Conservation (phyloP, 2,888 invertebrate genomes). For the Hoplodrina blanda region DNA sequence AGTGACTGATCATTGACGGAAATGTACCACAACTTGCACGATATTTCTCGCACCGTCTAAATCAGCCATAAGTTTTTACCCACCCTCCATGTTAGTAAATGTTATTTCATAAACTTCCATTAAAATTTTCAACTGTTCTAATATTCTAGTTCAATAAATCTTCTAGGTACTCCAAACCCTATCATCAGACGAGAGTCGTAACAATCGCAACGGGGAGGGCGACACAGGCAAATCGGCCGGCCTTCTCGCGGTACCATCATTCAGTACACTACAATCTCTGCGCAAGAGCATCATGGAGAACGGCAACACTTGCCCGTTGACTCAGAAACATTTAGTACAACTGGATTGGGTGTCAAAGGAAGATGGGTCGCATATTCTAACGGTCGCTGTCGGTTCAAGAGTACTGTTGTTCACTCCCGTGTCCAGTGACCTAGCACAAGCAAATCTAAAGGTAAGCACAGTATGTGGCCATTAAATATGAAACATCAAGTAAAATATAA, state of each 20-base stretch:
- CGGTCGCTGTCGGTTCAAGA: constrained; percentile 98
- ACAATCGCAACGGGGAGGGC: constrained; percentile 89
- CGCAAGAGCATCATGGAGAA: constrained; percentile 97
- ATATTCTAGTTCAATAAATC: background rate
- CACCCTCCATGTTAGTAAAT: too few relatives aligned
- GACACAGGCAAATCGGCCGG: constrained; percentile 90
- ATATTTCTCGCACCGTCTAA: too few relatives aligned
- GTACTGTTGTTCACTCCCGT: constrained; percentile 98
- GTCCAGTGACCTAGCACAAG: constrained; percentile 98
- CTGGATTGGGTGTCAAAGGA: constrained; percentile 99
- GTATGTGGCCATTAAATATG: background rate
- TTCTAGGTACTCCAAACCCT: constrained; percentile 93
- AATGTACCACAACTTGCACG: too few relatives aligned
- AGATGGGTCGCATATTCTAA: constrained; percentile 99
- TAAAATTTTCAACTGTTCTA: too few relatives aligned
- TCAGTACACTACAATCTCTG: constrained; percentile 96
- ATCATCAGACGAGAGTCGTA: constrained; percentile 94
- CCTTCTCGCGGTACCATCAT: constrained; percentile 96
- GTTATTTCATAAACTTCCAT: background rate
- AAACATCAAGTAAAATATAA: too few relatives aligned
- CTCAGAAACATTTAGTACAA: constrained; percentile 98
- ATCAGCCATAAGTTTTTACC: too few relatives aligned
- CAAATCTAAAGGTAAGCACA: constrained; percentile 93
- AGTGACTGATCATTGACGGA: too few relatives aligned
- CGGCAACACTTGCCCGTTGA: constrained; percentile 97